These are phyloP conservation scores for Turnix velox DNA, from an alignment of 2,113 vertebrate species.

Conservation along the genomic window DNA sequence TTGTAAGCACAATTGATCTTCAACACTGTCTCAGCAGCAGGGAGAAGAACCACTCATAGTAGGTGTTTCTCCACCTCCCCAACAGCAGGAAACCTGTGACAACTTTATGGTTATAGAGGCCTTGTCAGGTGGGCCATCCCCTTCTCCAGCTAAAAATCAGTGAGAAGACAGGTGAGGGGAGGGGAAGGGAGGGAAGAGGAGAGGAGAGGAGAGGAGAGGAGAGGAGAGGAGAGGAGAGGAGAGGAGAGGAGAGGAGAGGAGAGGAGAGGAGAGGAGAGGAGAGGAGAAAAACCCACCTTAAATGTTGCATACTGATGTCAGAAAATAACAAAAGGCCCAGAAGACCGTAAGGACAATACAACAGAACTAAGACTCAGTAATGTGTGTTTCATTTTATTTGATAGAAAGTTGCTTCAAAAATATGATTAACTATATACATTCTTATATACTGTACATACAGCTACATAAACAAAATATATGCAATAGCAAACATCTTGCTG, in stretches of 20 bases:
- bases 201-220: not conserved
- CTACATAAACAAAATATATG: constrained; percentile 47
- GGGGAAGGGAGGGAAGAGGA: too few relatives aligned
- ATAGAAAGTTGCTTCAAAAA: constrained; percentile 58
- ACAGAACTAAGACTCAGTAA: not conserved
- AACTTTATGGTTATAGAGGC: not conserved
- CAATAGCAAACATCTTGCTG: not conserved
- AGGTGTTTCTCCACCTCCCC: accelerated
- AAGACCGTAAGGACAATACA: not conserved
- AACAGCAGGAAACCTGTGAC: not conserved
- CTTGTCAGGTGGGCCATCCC: not conserved
- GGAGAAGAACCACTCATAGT: accelerated
- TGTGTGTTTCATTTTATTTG: constrained; percentile 45
- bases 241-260: not conserved
- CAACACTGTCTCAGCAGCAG: accelerated
- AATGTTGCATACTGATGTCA: not conserved
- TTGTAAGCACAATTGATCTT: accelerated
- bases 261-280: accelerated
- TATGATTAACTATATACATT: constrained; percentile 49
- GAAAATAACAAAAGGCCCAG: not conserved
- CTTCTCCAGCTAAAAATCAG: not conserved
- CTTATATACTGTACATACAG: constrained; percentile 44
- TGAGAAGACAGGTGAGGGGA: too few relatives aligned
- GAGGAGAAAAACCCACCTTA: not conserved
- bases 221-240: not conserved